Percentiles rank a stretch among this genome's conserved stretches.
These are phyloP conservation scores for Tholera decimalis DNA, from an alignment of 2,888 invertebrate species.

Conservation along the genomic window DNA sequence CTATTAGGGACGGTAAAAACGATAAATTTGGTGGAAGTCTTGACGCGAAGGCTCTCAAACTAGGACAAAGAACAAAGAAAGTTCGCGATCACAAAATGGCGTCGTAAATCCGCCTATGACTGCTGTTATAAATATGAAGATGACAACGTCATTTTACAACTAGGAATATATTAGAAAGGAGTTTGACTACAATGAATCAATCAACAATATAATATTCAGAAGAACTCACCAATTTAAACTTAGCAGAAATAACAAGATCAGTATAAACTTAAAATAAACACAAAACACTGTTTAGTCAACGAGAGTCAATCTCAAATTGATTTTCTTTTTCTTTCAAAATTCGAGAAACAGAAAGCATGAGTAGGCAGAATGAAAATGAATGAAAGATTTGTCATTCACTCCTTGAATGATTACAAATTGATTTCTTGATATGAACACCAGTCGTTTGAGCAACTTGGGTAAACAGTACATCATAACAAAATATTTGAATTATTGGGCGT, in stretches of 20 bases:
- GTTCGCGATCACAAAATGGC: conserved; percentile 87
- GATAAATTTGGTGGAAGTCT: conserved; percentile 69
- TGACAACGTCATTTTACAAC: conserved; percentile 62
- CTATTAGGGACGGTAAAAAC: conserved; percentile 64
- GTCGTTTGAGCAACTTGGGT: conserved; percentile 8
- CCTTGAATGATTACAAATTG: conserved; percentile 14
- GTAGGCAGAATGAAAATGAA: conserved; percentile 25
- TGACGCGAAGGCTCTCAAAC: conserved; percentile 53
- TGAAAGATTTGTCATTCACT: conserved; percentile 28
- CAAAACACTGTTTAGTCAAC: conserved; percentile 42
- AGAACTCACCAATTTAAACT: conserved; percentile 57
- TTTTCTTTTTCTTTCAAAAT: conserved; percentile 12
- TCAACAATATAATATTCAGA: not conserved
- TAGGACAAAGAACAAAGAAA: conserved; percentile 83
- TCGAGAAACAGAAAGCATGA: conserved; percentile 18
- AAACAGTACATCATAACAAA: not conserved
- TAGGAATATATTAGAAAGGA: not conserved
- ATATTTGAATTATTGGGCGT: no score
- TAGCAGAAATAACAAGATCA: conserved; percentile 42
- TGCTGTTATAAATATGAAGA: conserved; percentile 26
- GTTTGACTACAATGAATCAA: not conserved
- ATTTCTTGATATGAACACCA: not conserved
- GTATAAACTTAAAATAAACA: conserved; percentile 31
- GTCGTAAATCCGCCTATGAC: conserved; percentile 63
- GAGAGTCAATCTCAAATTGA: conserved; percentile 49